Conservation (phyloP, 2,113 vertebrate genomes). For the Ranitomeya variabilis region DNA sequence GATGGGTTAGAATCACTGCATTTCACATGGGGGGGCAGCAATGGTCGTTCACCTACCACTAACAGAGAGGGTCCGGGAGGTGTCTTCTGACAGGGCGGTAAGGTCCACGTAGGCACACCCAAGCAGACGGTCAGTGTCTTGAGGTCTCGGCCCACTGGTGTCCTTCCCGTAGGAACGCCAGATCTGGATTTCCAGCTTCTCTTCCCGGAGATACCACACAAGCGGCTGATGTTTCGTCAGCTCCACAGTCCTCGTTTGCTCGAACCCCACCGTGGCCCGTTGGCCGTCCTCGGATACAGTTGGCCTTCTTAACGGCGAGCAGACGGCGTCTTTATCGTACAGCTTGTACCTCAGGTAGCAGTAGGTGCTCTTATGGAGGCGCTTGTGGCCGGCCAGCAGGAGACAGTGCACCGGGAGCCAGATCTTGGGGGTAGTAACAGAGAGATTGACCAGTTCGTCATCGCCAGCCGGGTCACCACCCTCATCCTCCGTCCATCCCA, state of each 20-base stretch:
- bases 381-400: conserved; percentile 75
- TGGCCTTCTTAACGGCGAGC: conserved; percentile 81
- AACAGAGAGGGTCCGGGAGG: conserved; percentile 72
- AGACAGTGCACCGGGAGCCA: conserved; percentile 87
- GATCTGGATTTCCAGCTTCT: conserved; percentile 88
- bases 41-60: conserved; percentile 77
- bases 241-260: conserved; percentile 71
- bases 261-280: conserved; percentile 76
- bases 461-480: conserved; percentile 60
- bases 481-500: conserved; percentile 78
- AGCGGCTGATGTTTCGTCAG: conserved; percentile 78
- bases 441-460: conserved; percentile 63
- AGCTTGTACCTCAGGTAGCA: conserved; percentile 93
- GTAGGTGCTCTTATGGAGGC: conserved; percentile 74
- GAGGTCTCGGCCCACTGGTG: conserved; percentile 73
- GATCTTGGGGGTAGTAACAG: conserved; percentile 76
- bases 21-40: no score
- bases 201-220: conserved; percentile 89
- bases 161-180: conserved; percentile 88
- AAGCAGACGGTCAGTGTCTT: conserved; percentile 85
- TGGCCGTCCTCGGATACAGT: conserved; percentile 61
- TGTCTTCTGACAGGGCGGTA: conserved; percentile 69
- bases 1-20: no score
- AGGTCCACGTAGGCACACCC: conserved; percentile 89
- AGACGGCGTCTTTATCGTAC: conserved; percentile 78